Evolutionary conservation across 2,797 vertebrate species (phyloP), one percentile per base, ranked within the genome.

Genomic region (Alouatta caraya): DNA sequence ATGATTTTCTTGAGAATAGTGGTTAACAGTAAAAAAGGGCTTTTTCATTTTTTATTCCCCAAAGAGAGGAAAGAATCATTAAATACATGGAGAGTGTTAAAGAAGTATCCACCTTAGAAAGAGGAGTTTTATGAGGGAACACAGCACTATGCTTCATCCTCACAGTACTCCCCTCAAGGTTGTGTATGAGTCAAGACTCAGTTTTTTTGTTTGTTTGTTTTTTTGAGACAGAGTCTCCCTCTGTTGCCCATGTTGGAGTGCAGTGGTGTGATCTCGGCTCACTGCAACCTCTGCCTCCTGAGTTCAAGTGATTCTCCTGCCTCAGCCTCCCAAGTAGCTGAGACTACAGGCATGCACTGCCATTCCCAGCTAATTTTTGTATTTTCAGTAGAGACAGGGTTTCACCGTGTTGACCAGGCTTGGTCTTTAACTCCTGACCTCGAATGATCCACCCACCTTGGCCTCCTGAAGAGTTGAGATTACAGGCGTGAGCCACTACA

Each of bases 1-100:
- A n/a, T 17, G 64, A 73, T 90, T 95, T 93, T 90, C 78, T 75
- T 87, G 22, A 95, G 37, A 90, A 83, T 44, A 55, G 24, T 81
- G 15, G 33, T 59, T 67, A 85, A 55, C 5, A 72, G 28, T 83
- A 37, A 33, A 86, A 93, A 70, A 37, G 39, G 46, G 80, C 15
- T 30, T 70, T 76, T 81, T 33, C n/a, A 22, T 44, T 61, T 75
- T 95, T n/a, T 64, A 4, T 42, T 87, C 59, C 50, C 78, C 55
- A 72, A 75, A 94, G 46, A 50, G 30, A 61, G 21, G 39, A 55
- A 93, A 55, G 81, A 72, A n/a, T 90, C 30, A 42, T 59, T 44
- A 46, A 33, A n/a, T n/a, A 81, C 24, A 30, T 0, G n/a, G 89
- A 39, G 10, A 33, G 2, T 17, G 80, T 50, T 39, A 88, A 81